These are phyloP conservation scores for Choristoneura fumiferana DNA, from an alignment of 1,140 invertebrate species.

Conservation along the genomic window DNA sequence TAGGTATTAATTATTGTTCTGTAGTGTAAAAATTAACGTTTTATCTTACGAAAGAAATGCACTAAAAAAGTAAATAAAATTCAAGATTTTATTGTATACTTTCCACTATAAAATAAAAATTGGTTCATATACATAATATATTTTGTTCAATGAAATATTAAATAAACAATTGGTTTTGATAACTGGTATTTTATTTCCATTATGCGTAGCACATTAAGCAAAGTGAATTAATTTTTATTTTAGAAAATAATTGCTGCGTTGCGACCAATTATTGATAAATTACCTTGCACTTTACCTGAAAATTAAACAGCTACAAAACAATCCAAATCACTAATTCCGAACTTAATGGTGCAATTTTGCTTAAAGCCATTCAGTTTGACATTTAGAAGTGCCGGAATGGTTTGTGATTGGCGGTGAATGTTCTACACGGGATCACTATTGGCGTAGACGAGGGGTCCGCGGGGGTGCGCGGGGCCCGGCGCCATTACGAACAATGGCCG, in stretches of 20 bases:
- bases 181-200: no score
- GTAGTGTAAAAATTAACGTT: no score
- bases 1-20: no score
- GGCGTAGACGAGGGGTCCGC: constrained; percentile 63
- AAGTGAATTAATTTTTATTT: no score
- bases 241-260: background rate
- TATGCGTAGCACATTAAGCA: no score
- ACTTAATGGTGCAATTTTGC: constrained; percentile 48
- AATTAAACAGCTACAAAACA: constrained; percentile 26
- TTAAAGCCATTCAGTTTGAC: constrained; percentile 70
- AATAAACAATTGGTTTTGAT: background rate
- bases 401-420: constrained; percentile 77
- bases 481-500: constrained; percentile 74
- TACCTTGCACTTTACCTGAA: constrained; percentile 10
- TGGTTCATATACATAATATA: no score
- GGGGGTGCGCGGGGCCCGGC: constrained; percentile 64
- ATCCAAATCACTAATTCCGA: constrained; percentile 31
- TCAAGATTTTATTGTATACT: no score
- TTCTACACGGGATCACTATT: constrained; percentile 76
- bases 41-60: no score
- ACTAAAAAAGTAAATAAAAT: no score
- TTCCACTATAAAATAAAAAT: no score
- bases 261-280: constrained; percentile 10
- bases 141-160: no score
- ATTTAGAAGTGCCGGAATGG: constrained; percentile 76